Base-by-base conservation (phyloP, 2,888 invertebrate species). In the Machimus atricapillus region DNA sequence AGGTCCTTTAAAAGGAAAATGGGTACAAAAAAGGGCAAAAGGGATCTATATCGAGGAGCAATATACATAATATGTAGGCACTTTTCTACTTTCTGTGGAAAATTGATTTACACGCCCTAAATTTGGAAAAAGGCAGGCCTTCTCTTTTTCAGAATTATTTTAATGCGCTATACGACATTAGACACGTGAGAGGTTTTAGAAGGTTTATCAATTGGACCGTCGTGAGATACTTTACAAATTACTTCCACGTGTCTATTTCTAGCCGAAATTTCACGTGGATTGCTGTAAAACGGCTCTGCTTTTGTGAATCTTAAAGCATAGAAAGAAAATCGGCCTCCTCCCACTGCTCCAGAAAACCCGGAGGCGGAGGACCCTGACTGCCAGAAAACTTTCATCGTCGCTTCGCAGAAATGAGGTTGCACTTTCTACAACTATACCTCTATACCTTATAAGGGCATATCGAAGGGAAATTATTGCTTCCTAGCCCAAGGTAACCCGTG, bases 391-490 rank as follows among this genome's bases (percentile, higher is more conserved):
- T 23, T 66, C 66, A 66, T 66, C 27, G 23, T 66, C 66, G 12
- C 23, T 19, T 52, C 8, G 12, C 9, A 23, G 66, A 27, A 66
- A 66, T 27, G 27, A 27, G 27, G 66, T 27, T 66, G 66, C 66
- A 66, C 12, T 66, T 66, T 66, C 66, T 66, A 52, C 52, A 19
- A 3, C 52, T 52, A 52, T 52, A n/a, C n/a, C 43, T 14, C 34
- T 34, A 34, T 34, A 34, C 0, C 7, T 34, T 34, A 34, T 34
- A 46, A 46, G 16, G 43, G 7, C 19, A 40, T 40, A 76, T 37
- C 16, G 76, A 76, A 34, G 81, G 81, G 81, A 81, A 81, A 52
- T 81, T 81, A 81, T 81, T 81, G 56, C 52, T 81, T 83, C 52
- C 58, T 40, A 83, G 83, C 83, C 43, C 37, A 66, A 58, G 37